A percentile compares a stretch with the other conserved stretches of the same genome.
Conservation (phyloP, 2,888 invertebrate genomes). For the Amphipyra tragopoginis region DNA sequence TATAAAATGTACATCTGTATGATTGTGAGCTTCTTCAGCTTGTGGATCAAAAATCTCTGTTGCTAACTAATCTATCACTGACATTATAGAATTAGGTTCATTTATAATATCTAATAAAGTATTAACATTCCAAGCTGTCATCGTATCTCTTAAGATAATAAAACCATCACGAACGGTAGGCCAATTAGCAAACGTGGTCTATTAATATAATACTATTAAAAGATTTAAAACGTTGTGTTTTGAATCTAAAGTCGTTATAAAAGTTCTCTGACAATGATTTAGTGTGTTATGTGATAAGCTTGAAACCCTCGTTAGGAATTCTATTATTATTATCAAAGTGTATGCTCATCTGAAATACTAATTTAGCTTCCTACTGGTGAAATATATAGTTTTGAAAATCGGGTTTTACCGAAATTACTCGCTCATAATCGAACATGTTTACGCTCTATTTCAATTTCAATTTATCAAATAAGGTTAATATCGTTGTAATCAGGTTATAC, state of each 20-base stretch:
- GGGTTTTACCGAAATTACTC: too few species aligned
- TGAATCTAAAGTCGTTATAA: not conserved
- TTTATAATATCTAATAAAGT: conserved; percentile 1
- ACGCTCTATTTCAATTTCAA: too few species aligned
- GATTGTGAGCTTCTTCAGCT: too few species aligned
- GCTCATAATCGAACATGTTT: too few species aligned
- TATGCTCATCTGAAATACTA: too few species aligned
- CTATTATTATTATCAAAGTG: too few species aligned
- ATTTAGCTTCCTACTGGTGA: too few species aligned
- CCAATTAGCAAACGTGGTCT: conserved; percentile 25
- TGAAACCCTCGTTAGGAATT: too few species aligned
- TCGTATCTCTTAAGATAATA: conserved; percentile 6
- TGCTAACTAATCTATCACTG: conserved; percentile 3
- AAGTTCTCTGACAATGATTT: not conserved
- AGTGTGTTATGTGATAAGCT: too few species aligned
- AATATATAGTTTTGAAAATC: too few species aligned
- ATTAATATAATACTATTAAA: conserved; percentile 25
- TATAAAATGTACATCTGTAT: not conserved
- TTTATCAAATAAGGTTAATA: too few species aligned
- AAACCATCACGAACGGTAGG: conserved; percentile 14
- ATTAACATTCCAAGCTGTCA: conserved; percentile 28
- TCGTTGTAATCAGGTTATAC: too few species aligned
- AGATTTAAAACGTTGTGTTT: conserved; percentile 16
- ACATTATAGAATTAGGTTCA: conserved; percentile 11
- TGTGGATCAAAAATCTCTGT: not conserved